These are phyloP conservation scores for Galemys pyrenaicus DNA, from an alignment of 2,113 vertebrate species.

Conservation along the genomic window DNA sequence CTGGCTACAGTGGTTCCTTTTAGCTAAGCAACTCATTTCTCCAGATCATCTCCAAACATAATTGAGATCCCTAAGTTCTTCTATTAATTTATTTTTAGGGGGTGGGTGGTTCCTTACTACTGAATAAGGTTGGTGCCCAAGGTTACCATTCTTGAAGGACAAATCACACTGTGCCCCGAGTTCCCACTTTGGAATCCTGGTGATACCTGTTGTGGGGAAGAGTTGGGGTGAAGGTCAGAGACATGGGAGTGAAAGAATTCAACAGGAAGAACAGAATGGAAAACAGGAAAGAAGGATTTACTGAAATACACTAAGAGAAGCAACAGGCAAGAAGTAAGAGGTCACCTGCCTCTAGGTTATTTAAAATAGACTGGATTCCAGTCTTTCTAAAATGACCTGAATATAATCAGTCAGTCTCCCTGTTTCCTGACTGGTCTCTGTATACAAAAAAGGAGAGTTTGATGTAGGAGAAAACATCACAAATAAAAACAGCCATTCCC, in stretches of 20 bases:
- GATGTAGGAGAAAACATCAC: neutral
- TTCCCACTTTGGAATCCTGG: neutral
- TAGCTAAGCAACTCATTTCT: neutral
- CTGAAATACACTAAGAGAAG: too few species aligned
- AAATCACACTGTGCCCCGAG: neutral
- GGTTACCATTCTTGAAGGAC: neutral
- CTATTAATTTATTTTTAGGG: neutral
- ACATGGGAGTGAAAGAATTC: too few species aligned
- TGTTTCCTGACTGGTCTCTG: neutral
- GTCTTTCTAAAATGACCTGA: neutral
- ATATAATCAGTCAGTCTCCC: neutral
- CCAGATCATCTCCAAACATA: neutral
- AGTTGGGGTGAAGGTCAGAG: too few species aligned
- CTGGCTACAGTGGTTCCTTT: neutral
- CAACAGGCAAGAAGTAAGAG: too few species aligned
- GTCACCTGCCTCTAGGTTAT: neutral
- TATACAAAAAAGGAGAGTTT: neutral
- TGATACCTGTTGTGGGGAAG: too few species aligned
- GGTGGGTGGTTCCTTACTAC: neutral
- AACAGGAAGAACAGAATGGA: too few species aligned
- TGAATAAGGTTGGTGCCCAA: neutral
- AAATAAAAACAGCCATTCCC: constrained; percentile 7
- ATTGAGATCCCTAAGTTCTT: neutral
- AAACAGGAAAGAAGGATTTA: too few species aligned
- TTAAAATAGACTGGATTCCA: neutral